Base-by-base conservation (phyloP, 2,888 invertebrate species). In the Apeira syringaria region DNA sequence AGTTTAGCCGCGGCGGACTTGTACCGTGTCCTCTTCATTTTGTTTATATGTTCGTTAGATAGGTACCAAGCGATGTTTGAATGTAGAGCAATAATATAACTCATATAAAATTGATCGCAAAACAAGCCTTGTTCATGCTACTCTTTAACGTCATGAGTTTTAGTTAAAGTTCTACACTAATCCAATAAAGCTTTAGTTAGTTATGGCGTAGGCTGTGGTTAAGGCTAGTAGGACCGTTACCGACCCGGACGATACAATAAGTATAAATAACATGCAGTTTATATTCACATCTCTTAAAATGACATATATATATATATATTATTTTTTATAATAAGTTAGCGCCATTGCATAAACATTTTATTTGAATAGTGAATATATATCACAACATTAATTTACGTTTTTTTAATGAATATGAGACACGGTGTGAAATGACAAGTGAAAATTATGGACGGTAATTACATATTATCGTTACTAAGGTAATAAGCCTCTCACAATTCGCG, bases 11-110 rank as follows among this genome's bases (percentile, higher is more conserved):
- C 66, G 61, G 61, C 61, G 65, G 57, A 50, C 70, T 61, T 73
- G 74, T 78, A 61, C 56, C 20, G 65, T 73, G 70, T 76, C 73
- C 43, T 68, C 68, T 75, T 72, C 72, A 78, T 72, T 61, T 66
- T 67, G 59, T 68, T 68, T 65, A 68, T 69, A 68, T 68, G 59
- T 71, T 56, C 50, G 59, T 71, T 56, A 50, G 37, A 53, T 55
- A 57, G 53, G 55, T 59, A 53, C 52, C 54, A 54, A 58, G 50
- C 60, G 62, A 59, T 63, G 55, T 56, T 46, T 41, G 17, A 13
- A 39, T 43, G 43, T 33, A 40, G 17, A 40, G 27, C 32, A 36
- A 42, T 46, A 46, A 41, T 39, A 35, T 47, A 40, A 47, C 37
- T 45, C 41, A 29, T 26, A 29, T 31, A 37, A 44, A 48, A 26